Evolutionary conservation across 2,888 invertebrate genomes (phyloP).

Genomic region (Stenodera caucasica): DNA sequence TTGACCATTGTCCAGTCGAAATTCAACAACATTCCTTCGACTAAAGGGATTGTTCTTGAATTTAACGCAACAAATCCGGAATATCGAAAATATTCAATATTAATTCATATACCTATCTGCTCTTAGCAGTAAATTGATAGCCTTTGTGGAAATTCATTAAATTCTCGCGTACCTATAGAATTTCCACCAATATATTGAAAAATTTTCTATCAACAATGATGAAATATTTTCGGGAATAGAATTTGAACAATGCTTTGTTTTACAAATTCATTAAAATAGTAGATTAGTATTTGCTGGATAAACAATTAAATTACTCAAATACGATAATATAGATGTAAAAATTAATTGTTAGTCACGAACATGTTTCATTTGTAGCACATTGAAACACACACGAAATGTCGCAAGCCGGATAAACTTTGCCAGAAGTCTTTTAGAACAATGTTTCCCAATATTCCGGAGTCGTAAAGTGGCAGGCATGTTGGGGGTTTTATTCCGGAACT

Average conservation of each 20-base stretch:
- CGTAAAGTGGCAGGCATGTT: constrained; percentile 21
- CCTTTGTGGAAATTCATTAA: background rate
- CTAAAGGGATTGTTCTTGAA: constrained; percentile 11
- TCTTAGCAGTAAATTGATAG: too few species aligned
- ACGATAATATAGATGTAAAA: background rate
- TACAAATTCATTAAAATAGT: background rate
- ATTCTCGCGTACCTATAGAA: background rate
- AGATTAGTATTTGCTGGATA: background rate
- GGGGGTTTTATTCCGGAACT: constrained; percentile 32
- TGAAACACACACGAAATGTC: background rate
- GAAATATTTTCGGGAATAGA: background rate
- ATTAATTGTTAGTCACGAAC: constrained; percentile 11
- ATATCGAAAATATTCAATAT: too few species aligned
- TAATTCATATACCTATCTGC: too few species aligned
- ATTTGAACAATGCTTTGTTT: background rate
- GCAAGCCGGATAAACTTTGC: constrained; percentile 7
- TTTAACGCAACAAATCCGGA: too few species aligned
- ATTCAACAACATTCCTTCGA: constrained; percentile 29
- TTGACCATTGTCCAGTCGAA: constrained; percentile 44
- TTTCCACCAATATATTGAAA: background rate
- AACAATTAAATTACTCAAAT: background rate
- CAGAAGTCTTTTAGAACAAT: constrained; percentile 12
- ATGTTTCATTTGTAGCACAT: background rate
- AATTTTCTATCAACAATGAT: background rate
- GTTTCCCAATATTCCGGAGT: constrained; percentile 18